Evolutionary conservation across 2,113 vertebrate genomes (phyloP).

Genomic region (Mastomys natalensis): DNA sequence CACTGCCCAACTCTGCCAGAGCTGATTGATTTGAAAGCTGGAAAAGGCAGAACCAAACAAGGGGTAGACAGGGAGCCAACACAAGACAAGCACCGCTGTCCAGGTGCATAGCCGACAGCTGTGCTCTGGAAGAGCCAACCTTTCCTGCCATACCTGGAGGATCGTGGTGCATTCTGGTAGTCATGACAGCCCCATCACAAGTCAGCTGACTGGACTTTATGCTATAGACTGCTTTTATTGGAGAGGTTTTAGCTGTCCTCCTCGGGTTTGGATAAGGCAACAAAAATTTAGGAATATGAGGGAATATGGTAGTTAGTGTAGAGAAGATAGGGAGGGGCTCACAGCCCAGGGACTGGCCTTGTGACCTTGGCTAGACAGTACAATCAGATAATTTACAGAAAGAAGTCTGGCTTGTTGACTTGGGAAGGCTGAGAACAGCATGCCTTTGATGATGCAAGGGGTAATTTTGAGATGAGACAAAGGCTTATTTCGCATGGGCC

Average conservation of each 20-base stretch:
- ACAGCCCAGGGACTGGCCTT: neutral
- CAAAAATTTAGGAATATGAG: neutral
- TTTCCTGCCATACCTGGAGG: neutral
- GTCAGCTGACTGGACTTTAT: neutral
- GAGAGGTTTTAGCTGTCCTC: neutral
- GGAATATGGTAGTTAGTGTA: neutral
- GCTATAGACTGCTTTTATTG: neutral
- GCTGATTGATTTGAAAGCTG: neutral
- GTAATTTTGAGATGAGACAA: slow-evolving; percentile 32
- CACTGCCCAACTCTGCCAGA: neutral
- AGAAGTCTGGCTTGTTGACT: neutral
- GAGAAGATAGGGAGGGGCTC: neutral
- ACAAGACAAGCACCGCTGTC: neutral
- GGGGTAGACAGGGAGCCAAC: neutral
- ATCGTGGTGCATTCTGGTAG: neutral
- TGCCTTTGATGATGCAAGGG: slow-evolving; percentile 15
- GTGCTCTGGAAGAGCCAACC: neutral
- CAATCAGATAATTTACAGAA: neutral
- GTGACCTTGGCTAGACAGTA: neutral
- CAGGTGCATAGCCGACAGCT: neutral
- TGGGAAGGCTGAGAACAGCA: neutral
- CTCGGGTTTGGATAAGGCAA: neutral
- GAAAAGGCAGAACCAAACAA: neutral
- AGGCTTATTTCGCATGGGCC: slow-evolving; percentile 4
- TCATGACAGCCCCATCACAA: neutral